These are phyloP conservation scores for Drosophila multiciliata DNA, from an alignment of 2,888 invertebrate species.

Conservation along the genomic window DNA sequence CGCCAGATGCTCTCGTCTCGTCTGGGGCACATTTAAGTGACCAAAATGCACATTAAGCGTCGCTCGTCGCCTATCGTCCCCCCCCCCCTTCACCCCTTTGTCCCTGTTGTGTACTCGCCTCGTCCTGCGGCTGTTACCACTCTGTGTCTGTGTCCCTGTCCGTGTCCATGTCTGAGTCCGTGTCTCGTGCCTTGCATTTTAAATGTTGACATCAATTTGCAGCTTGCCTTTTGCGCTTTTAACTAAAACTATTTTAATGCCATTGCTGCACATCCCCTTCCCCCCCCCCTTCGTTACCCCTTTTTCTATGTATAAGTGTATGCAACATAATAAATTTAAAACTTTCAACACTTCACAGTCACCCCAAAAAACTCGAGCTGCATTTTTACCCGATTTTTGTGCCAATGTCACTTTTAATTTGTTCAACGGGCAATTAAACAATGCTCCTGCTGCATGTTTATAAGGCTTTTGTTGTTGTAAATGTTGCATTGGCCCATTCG, in stretches of 20 bases:
- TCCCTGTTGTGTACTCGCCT: constrained; percentile 16
- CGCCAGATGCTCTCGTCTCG: constrained; percentile 32
- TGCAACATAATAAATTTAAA: constrained; percentile 64
- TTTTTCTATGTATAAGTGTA: constrained; percentile 15
- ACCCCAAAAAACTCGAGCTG: constrained; percentile 8
- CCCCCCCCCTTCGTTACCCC: not conserved
- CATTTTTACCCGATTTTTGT: constrained; percentile 28
- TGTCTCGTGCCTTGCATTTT: constrained; percentile 65
- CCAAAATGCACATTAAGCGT: constrained; percentile 72
- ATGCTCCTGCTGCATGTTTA: constrained; percentile 23
- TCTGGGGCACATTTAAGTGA: constrained; percentile 69
- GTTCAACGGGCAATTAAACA: constrained; percentile 65
- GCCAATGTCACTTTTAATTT: constrained; percentile 59
- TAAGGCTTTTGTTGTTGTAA: constrained; percentile 12
- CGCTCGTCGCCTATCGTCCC: constrained; percentile 39
- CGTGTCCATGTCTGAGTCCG: constrained; percentile 3
- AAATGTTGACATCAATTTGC: constrained; percentile 71
- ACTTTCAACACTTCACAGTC: constrained; percentile 60
- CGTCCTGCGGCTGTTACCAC: constrained; percentile 31
- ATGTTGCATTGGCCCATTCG: constrained; percentile 31
- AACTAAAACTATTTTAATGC: constrained; percentile 68
- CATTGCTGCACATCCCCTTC: constrained; percentile 4
- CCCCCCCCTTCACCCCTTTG: constrained; percentile 6
- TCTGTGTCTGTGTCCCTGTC: not conserved
- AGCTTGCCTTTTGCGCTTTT: constrained; percentile 64